Evolutionary conservation across 2,113 vertebrate genomes (phyloP), one percentile per base, ranked within the genome.

Genomic region (Dicrurus megarhynchus): DNA sequence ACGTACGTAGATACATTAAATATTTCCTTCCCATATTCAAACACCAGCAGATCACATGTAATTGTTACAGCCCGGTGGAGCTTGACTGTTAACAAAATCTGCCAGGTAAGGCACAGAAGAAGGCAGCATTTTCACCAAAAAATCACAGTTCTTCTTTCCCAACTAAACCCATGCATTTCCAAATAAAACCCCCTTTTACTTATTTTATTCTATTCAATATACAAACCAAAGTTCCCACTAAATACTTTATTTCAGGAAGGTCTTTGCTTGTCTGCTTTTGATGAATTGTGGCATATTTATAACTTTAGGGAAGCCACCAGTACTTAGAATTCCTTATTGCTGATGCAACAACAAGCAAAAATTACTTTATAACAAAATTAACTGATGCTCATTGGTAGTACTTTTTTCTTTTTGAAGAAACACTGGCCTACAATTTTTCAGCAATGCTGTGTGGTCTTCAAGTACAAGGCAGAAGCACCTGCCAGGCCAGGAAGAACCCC

Each of bases 221-320:
- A 47, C 5, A 19, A 74, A 56, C 4, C 16, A 35, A 63, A 52
- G 3, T 27, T 91, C 27, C 78, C 28, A 18, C 47, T n/a, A 61
- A 84, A 22, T 10, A 41, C 9, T 89, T 67, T 22, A 69, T 9
- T 39, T 42, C 13, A 11, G 6, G 1, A 11, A 4, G 2, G 30
- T 46, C 47, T 35, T 7, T 2, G 7, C 56, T 79, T 60, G 37
- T 59, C 49, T 35, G 30, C 17, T 79, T 79, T 52, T 39, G 24
- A 69, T 26, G 5, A 83, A 69, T 9, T 0, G 1, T 16, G 24
- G 28, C 21, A 0, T 16, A 41, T 0, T 4, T 26, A 4, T 10
- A 82, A 56, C 13, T 61, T 42, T 28, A 85, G 2, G 2, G 14
- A 65, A 80, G 33, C 46, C 46, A 55, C 16, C 21, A 22, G 10